Percentiles rank a stretch among this genome's conserved stretches.
phyloP scores from a whole-genome alignment of 2,797 vertebrate genomes.

The Myotis myotis region DNA sequence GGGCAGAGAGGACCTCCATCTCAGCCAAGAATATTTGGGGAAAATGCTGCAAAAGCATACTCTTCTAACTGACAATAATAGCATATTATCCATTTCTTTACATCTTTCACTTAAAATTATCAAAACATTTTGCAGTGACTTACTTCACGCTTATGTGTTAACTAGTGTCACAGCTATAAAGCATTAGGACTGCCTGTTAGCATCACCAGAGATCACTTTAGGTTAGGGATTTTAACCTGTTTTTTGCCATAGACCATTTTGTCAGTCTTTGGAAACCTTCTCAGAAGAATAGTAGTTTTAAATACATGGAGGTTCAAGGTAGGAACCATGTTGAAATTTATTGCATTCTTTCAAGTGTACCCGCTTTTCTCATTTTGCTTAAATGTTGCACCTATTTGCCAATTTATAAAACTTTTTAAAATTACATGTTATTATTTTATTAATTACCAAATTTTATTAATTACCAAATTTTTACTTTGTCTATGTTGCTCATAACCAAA shows the following conservation, averaged over 20 bases:
- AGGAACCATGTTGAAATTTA: neutral
- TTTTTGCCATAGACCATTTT: neutral
- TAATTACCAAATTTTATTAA: neutral
- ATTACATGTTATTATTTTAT: neutral
- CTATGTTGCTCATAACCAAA: neutral
- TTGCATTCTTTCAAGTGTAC: neutral
- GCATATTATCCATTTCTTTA: conserved; percentile 53
- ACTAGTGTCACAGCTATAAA: neutral
- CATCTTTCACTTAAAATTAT: conserved; percentile 64
- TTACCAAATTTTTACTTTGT: neutral
- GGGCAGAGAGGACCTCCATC: conserved; percentile 69
- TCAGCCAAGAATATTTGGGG: conserved; percentile 50
- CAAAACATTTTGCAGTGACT: conserved; percentile 42
- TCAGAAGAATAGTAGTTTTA: neutral
- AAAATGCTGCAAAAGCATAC: conserved; percentile 56
- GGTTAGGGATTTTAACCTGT: neutral
- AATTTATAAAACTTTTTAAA: neutral
- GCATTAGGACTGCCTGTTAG: neutral
- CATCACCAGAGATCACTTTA: neutral
- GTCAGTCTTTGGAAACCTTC: neutral
- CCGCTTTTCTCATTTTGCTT: neutral
- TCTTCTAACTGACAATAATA: conserved; percentile 61
- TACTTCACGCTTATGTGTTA: neutral
- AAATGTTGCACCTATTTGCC: neutral
- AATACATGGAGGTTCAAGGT: neutral